Evolutionary conservation across 2,113 vertebrate species (phyloP).

Genomic region (Antidorcas marsupialis): DNA sequence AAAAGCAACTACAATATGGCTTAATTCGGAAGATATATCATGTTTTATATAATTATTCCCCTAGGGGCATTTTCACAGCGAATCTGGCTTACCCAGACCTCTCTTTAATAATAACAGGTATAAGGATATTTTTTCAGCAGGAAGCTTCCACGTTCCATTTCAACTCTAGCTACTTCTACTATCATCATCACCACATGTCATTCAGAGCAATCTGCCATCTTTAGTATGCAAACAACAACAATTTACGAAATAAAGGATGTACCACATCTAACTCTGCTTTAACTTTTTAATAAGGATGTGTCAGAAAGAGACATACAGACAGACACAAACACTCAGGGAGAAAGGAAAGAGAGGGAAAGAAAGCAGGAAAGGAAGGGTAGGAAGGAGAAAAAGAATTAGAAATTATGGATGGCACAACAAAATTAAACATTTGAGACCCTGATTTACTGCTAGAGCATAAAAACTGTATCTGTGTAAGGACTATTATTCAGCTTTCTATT

Average conservation of each 20-base stretch:
- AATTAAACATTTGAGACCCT: neutral
- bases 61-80: neutral
- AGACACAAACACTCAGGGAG: neutral
- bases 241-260: neutral
- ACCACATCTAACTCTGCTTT: neutral
- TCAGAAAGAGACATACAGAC: neutral
- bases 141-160: neutral
- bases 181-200: neutral
- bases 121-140: neutral
- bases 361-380: neutral
- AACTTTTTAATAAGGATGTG: neutral
- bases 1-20: neutral
- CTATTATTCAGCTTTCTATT: neutral
- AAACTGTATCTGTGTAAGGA: neutral
- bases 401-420: neutral
- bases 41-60: neutral
- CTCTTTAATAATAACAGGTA: constrained; percentile 18
- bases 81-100: neutral
- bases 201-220: neutral
- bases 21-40: neutral
- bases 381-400: neutral
- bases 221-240: neutral
- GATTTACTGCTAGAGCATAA: neutral
- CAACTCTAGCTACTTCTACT: neutral
- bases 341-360: neutral